phyloP scores from a whole-genome alignment of 2,113 vertebrate genomes.

The Pomatorhinus ruficollis region DNA sequence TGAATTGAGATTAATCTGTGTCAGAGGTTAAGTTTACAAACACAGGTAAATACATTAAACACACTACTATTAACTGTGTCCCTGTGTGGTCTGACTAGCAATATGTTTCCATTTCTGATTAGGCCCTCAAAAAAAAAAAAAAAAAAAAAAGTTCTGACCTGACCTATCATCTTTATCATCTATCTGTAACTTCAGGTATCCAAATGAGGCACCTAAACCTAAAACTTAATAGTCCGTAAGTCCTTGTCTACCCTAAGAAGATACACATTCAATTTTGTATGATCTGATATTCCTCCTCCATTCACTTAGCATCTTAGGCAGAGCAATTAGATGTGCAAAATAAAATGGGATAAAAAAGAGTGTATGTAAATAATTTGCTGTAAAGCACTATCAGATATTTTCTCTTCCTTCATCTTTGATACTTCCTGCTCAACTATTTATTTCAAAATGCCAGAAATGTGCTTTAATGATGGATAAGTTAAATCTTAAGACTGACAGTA shows the following conservation, averaged over 20 bases:
- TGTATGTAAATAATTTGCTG: not conserved
- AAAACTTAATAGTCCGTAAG: not conserved
- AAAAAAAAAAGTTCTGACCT: not conserved
- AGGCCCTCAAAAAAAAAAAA: too few species aligned
- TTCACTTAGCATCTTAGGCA: not conserved
- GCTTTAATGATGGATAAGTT: not conserved
- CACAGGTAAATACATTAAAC: not conserved
- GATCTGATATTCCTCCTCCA: not conserved
- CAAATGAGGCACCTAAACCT: not conserved
- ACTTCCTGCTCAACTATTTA: not conserved
- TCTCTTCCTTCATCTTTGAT: not conserved
- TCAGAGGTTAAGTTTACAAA: not conserved
- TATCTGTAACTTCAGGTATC: not conserved
- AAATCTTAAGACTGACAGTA: not conserved
- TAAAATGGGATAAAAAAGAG: not conserved
- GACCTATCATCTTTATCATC: not conserved
- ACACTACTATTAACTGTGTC: not conserved
- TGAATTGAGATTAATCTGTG: not conserved
- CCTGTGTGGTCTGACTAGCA: not conserved
- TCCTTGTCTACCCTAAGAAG: not conserved
- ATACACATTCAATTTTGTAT: not conserved
- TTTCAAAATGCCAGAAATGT: not conserved
- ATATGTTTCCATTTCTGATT: not conserved
- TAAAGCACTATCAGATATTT: not conserved
- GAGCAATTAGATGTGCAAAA: not conserved